Evolutionary conservation across 2,888 invertebrate species (phyloP).

Genomic region (Glaucopsyche alexis): DNA sequence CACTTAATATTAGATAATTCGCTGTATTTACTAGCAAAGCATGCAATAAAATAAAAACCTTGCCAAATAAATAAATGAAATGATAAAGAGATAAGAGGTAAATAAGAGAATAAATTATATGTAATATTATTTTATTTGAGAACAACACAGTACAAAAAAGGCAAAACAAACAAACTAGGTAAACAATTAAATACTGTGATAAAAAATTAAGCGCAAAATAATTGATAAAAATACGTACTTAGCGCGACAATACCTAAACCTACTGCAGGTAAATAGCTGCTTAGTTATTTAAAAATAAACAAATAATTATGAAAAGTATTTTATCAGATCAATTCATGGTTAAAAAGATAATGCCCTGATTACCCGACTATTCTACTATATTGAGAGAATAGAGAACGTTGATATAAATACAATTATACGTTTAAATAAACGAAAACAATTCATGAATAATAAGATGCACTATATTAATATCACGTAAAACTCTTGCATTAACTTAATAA

Average conservation of each 20-base stretch:
- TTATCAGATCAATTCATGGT: neutral
- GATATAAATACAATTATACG: neutral
- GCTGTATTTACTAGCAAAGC: too few species aligned
- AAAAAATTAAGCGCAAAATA: neutral
- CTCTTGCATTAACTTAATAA: neutral
- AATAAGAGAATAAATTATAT: slow-evolving; percentile 11
- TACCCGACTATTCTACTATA: neutral
- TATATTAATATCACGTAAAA: slow-evolving; percentile 14
- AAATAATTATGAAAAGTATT: neutral
- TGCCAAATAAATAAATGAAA: neutral
- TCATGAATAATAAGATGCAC: neutral
- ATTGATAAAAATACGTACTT: neutral
- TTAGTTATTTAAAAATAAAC: neutral
- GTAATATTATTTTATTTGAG: neutral
- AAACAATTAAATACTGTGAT: neutral
- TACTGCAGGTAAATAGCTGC: neutral
- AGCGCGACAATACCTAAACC: neutral
- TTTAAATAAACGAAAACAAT: neutral
- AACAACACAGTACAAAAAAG: slow-evolving; percentile 10
- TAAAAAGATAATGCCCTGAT: neutral
- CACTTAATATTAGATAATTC: too few species aligned
- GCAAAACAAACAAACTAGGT: neutral
- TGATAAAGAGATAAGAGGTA: neutral
- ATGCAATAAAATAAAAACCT: too few species aligned
- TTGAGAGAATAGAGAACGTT: neutral